Evolutionary conservation across 2,797 vertebrate species (phyloP).

Genomic region (Intellagama lesueurii): DNA sequence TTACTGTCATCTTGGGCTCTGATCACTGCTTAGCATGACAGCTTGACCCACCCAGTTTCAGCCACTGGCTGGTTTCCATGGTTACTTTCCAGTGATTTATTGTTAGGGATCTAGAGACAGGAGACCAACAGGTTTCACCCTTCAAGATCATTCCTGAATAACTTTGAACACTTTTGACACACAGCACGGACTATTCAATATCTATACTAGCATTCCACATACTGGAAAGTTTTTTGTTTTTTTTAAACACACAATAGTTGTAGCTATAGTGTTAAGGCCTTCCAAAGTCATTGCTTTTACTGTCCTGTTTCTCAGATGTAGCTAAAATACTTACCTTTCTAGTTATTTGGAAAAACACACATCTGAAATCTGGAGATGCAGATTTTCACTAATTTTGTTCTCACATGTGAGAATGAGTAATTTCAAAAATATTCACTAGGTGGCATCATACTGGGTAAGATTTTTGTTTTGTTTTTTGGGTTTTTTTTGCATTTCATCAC

Average conservation of each 20-base stretch:
- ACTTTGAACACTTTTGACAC: not conserved
- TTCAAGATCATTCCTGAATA: not conserved
- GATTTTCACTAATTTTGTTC: too few species aligned
- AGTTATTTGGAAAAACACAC: too few species aligned
- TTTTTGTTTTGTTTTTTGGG: too few species aligned
- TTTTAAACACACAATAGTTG: not conserved
- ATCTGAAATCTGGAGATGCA: too few species aligned
- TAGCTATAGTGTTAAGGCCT: not conserved
- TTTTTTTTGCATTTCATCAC: too few species aligned
- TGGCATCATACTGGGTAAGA: too few species aligned
- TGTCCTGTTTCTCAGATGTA: too few species aligned
- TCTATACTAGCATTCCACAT: not conserved
- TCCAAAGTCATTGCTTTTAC: not conserved
- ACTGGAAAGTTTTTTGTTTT: not conserved
- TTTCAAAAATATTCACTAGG: too few species aligned
- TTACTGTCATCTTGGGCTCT: not conserved
- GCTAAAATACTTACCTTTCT: too few species aligned
- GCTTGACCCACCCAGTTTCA: not conserved
- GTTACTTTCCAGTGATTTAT: conserved; percentile 19
- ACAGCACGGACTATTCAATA: not conserved
- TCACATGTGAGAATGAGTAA: too few species aligned
- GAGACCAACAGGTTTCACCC: not conserved
- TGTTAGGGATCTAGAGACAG: not conserved
- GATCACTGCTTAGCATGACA: not conserved
- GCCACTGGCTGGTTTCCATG: not conserved